Evolutionary conservation across 2,113 vertebrate species (phyloP).

Genomic region (Protobothrops mucrosquamatus): DNA sequence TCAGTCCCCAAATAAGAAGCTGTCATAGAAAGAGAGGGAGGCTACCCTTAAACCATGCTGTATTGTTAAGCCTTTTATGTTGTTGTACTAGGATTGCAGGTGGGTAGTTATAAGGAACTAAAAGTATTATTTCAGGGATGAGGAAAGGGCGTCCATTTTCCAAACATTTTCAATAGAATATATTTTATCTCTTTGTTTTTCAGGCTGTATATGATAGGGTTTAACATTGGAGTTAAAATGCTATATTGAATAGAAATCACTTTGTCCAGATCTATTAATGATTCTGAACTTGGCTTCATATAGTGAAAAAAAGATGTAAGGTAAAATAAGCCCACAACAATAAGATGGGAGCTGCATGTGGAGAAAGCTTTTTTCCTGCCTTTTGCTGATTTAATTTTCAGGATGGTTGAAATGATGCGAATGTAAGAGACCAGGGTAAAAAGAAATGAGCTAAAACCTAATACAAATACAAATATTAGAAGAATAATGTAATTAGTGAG

Average conservation of each 20-base stretch:
- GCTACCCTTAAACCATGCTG: background rate
- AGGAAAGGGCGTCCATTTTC: background rate
- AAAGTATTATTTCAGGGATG: background rate
- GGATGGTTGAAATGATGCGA: background rate
- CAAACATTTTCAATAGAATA: conserved; percentile 41
- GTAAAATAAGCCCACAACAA: background rate
- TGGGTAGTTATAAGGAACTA: background rate
- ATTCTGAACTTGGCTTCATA: background rate
- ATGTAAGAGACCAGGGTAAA: background rate
- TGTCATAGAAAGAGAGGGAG: background rate
- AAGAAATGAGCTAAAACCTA: background rate
- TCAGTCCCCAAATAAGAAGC: background rate
- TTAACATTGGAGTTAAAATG: background rate
- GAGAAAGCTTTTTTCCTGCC: background rate
- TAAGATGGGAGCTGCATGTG: background rate
- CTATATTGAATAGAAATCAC: background rate
- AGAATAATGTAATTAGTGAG: background rate
- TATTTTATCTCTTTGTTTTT: conserved; percentile 18
- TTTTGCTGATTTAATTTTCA: background rate
- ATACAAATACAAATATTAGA: background rate
- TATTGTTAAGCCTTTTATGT: background rate
- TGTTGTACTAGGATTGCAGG: background rate
- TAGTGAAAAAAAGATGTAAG: background rate
- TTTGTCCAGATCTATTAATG: background rate
- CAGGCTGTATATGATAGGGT: background rate